These are phyloP conservation scores for Harpagifer antarcticus DNA, from an alignment of 2,797 vertebrate species.

Conservation along the genomic window DNA sequence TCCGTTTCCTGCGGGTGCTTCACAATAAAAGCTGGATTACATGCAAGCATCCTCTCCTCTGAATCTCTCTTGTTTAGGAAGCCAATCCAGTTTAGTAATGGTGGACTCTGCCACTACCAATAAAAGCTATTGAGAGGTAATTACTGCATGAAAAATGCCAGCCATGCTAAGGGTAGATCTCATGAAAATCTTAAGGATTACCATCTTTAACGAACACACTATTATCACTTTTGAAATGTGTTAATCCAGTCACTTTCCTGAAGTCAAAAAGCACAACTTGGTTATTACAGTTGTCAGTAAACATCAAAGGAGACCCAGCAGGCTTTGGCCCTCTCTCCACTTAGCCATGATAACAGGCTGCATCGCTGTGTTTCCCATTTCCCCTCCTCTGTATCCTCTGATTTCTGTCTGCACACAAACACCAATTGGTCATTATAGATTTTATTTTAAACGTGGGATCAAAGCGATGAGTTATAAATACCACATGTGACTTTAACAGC, in stretches of 20 bases:
- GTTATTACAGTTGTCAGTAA: constrained; percentile 55
- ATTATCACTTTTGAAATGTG: constrained; percentile 42
- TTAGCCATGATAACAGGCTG: constrained; percentile 70
- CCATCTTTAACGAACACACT: constrained; percentile 7
- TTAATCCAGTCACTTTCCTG: constrained; percentile 38
- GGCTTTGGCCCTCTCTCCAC: constrained; percentile 40
- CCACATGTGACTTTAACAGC: constrained; percentile 72
- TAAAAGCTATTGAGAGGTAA: background rate
- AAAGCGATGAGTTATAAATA: constrained; percentile 72
- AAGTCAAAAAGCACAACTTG: constrained; percentile 46
- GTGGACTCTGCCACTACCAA: background rate
- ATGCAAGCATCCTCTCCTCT: constrained; percentile 4
- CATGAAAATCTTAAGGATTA: background rate
- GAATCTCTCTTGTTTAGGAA: background rate
- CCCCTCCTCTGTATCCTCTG: constrained; percentile 47
- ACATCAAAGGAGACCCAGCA: constrained; percentile 48
- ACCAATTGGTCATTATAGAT: constrained; percentile 60
- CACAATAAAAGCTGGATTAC: constrained; percentile 11
- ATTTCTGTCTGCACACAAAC: constrained; percentile 62
- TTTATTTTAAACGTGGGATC: constrained; percentile 63
- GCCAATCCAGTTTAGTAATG: background rate
- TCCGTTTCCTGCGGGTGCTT: constrained; percentile 9
- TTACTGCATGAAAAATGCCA: background rate
- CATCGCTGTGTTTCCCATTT: constrained; percentile 45
- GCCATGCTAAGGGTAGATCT: background rate